These are phyloP conservation scores for Drosophila persimilis DNA, from an alignment of 1,140 invertebrate genomes.

Conservation along the genomic window DNA sequence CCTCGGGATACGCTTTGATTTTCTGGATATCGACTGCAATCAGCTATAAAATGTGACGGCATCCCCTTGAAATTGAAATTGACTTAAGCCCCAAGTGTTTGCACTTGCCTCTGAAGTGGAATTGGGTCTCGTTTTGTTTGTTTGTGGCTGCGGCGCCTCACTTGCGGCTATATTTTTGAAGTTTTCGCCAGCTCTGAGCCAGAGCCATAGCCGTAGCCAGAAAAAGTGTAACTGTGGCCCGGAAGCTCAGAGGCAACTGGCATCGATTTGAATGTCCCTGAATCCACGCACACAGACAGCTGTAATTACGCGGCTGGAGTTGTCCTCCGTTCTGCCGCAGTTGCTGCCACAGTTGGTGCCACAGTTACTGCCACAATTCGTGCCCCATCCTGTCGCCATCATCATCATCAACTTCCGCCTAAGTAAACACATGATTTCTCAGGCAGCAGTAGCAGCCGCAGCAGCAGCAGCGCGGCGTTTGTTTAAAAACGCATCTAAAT, in stretches of 20 bases:
- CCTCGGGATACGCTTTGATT: constrained; percentile 63
- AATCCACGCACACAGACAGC: not conserved
- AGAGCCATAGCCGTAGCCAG: no score
- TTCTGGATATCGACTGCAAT: constrained; percentile 65
- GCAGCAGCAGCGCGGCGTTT: constrained; percentile 48
- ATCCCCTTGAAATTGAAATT: constrained; percentile 45
- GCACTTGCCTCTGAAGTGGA: constrained; percentile 43
- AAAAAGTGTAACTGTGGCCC: constrained; percentile 35
- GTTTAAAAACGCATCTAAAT: constrained; percentile 81
- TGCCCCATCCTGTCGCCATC: constrained; percentile 18
- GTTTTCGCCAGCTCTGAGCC: constrained; percentile 21
- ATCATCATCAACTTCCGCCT: constrained; percentile 61
- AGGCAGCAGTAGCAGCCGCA: constrained; percentile 16
- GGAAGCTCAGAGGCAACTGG: constrained; percentile 10
- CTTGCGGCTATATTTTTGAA: constrained; percentile 76
- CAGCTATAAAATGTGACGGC: constrained; percentile 71
- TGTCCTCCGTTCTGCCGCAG: constrained; percentile 3
- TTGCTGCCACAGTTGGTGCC: no score
- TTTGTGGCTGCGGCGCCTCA: constrained; percentile 47
- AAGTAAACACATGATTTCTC: constrained; percentile 78
- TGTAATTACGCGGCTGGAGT: constrained; percentile 43
- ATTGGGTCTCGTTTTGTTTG: constrained; percentile 49
- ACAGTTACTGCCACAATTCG: not conserved
- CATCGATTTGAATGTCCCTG: constrained; percentile 20
- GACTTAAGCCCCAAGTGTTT: constrained; percentile 66